A percentile compares a stretch with the other conserved stretches of the same genome.
phyloP scores from a whole-genome alignment of 2,888 invertebrate species.

The Ophion obscuratus region DNA sequence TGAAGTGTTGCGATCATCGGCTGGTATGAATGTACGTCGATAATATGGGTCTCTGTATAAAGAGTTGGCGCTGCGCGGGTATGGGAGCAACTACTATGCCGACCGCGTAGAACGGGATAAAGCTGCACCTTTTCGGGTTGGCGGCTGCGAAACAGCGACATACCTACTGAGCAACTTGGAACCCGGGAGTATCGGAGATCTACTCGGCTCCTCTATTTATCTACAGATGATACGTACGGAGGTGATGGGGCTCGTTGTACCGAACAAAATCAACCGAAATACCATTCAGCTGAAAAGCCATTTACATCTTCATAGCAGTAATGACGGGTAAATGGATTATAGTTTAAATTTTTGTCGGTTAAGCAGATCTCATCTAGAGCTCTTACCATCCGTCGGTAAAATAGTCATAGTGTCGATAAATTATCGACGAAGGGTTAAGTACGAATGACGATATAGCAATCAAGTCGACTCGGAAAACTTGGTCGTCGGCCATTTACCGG shows the following conservation, averaged over 20 bases:
- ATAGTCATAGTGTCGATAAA: background rate
- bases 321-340: background rate
- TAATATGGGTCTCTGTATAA: background rate
- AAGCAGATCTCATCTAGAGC: no score
- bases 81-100: no score
- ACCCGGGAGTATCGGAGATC: no score
- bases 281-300: background rate
- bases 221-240: no score
- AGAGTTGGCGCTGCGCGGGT: no score
- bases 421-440: background rate
- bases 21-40: background rate
- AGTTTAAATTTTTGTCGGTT: background rate
- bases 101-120: no score
- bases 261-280: background rate
- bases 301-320: background rate
- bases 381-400: background rate
- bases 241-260: background rate
- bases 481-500: background rate
- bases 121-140: no score
- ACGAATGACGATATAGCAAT: background rate
- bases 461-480: background rate
- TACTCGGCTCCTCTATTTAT: no score
- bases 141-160: no score
- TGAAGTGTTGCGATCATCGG: background rate
- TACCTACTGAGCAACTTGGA: no score